Conservation (phyloP, 2,888 invertebrate genomes). For the Poecilobothrus nobilitatus region DNA sequence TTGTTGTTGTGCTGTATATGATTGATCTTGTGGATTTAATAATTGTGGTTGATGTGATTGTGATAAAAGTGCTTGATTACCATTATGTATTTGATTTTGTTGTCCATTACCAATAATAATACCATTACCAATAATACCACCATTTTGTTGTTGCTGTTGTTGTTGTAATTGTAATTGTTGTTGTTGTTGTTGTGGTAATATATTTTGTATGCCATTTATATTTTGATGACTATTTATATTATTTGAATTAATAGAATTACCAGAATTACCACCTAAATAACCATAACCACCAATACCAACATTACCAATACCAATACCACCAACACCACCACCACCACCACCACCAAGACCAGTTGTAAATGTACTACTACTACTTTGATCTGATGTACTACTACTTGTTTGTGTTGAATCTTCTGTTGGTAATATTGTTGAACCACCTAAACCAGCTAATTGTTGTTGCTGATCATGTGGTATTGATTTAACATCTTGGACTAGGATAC, state of each 20-base stretch:
- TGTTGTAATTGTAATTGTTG: constrained; percentile 50
- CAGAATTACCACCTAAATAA: constrained; percentile 2
- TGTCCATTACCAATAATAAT: constrained; percentile 21
- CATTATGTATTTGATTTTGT: constrained; percentile 11
- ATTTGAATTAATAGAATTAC: background rate
- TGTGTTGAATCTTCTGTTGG: constrained; percentile 70
- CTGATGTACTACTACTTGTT: constrained; percentile 53
- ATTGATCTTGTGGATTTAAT: constrained; percentile 44
- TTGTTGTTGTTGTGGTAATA: constrained; percentile 49
- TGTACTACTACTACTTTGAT: constrained; percentile 55
- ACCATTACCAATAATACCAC: constrained; percentile 24
- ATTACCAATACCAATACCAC: constrained; percentile 18
- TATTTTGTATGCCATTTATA: constrained; percentile 30
- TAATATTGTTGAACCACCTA: constrained; percentile 54
- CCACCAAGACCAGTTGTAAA: constrained; percentile 39
- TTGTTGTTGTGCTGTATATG: constrained; percentile 54
- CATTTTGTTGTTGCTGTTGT: constrained; percentile 34
- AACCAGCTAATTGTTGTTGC: constrained; percentile 58
- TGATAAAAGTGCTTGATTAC: constrained; percentile 28
- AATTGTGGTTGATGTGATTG: constrained; percentile 40
- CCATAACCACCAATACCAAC: constrained; percentile 15
- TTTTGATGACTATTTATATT: constrained; percentile 41
- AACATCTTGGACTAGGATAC: constrained; percentile 74
- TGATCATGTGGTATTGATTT: constrained; percentile 76
- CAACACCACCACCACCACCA: constrained; percentile 15